Evolutionary conservation across 2,888 invertebrate species (phyloP), one percentile per base, ranked within the genome.

Genomic region (Hemicrepidius hirtus): DNA sequence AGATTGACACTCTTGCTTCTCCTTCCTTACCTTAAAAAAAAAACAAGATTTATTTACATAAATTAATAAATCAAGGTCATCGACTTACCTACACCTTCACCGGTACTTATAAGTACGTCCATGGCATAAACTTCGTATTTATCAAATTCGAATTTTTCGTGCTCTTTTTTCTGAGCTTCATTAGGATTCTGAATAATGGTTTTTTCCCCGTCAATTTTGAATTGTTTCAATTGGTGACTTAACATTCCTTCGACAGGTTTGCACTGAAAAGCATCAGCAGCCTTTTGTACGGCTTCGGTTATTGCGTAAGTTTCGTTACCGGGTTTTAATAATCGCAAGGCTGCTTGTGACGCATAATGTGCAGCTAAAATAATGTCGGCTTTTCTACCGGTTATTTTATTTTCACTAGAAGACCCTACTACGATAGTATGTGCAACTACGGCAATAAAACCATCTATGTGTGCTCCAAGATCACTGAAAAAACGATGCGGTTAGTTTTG

Each of bases 361-460:
- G 99, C 99, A 70, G 99, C 99, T 80, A 97, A 88, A 65, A 98
- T 91, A 12, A 95, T 98, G 89, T 99, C 98, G 46, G 99, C 99
- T 84, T 95, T 94, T 72, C 94, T 77, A 6, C 98, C 99, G 12
- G 92, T 92, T 16, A 95, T 92, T 87, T 94, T 94, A 62, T 91
- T 90, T 74, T 93, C 93, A 77, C 87, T 86, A 20, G 91, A 88
- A 49, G 94, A 93, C 60, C 97, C 97, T 80, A 99, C 92, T 66
- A 96, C 92, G 76, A 98, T 89, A 4, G 98, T 97, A 86, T 99
- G 99, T 28, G 99, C 99, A 66, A 96, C 98, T 62, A 99, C 98
- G 60, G 99, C 98, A 83, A 98, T 97, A 85, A 97, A 99, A 40
- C 99, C 99, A 91, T 99, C 99, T 84, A 99, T 94, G 85, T 99